phyloP scores from a whole-genome alignment of 2,113 vertebrate genomes.

The Danio rerio region DNA sequence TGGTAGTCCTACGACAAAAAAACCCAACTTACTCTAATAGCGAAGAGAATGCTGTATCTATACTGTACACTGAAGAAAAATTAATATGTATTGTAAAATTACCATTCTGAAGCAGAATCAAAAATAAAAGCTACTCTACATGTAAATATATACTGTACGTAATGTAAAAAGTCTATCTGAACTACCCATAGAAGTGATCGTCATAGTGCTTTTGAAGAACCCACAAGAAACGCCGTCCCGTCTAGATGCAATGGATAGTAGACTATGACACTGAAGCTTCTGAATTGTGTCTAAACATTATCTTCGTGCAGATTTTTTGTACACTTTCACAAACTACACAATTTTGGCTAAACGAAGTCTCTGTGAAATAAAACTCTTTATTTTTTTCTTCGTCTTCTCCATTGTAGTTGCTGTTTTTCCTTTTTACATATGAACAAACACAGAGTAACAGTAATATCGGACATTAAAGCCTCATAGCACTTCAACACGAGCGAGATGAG shows the following conservation, averaged over 20 bases:
- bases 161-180: constrained; percentile 30
- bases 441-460: constrained; percentile 32
- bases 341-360: constrained; percentile 29
- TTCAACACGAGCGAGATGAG: constrained; percentile 26
- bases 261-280: constrained; percentile 32
- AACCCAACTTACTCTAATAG: constrained; percentile 69
- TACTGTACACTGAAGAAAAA: constrained; percentile 74
- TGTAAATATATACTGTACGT: constrained; percentile 42
- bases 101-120: constrained; percentile 34
- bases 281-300: constrained; percentile 32
- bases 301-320: constrained; percentile 11
- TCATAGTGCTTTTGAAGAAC: constrained; percentile 24
- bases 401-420: background rate
- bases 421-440: constrained; percentile 49
- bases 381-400: background rate
- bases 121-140: constrained; percentile 45
- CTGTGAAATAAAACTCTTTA: constrained; percentile 9
- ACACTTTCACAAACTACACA: constrained; percentile 37
- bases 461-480: constrained; percentile 15
- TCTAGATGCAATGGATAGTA: constrained; percentile 2
- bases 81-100: constrained; percentile 58
- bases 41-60: constrained; percentile 72
- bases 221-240: background rate
- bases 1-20: constrained; percentile 62
- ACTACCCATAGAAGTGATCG: constrained; percentile 29